Percentiles rank a stretch among this genome's conserved stretches.
phyloP scores from a whole-genome alignment of 2,113 vertebrate species.

The Chaetorhynchus papuensis region DNA sequence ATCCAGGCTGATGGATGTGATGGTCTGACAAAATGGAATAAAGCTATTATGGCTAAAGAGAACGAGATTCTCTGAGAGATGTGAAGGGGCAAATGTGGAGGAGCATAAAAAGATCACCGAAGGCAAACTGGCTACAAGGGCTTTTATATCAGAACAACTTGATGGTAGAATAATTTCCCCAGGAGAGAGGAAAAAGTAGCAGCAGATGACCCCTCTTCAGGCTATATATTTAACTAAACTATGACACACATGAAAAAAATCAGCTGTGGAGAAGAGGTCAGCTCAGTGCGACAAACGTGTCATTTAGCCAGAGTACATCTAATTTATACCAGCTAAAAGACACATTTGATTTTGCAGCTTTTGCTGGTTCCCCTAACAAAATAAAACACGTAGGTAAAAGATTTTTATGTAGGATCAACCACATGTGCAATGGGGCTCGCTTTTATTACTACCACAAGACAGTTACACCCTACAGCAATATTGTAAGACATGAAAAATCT shows the following conservation, averaged over 20 bases:
- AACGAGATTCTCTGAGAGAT: background rate
- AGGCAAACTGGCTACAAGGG: background rate
- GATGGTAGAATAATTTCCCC: constrained; percentile 22
- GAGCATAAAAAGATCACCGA: background rate
- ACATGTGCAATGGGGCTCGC: background rate
- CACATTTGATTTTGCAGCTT: constrained; percentile 8
- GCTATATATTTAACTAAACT: constrained; percentile 20
- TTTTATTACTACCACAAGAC: background rate
- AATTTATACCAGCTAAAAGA: constrained; percentile 21
- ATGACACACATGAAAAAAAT: constrained; percentile 4
- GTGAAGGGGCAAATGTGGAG: background rate
- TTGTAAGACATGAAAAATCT: constrained; percentile 1
- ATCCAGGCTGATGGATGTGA: background rate
- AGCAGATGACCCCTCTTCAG: background rate
- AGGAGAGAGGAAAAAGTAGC: background rate
- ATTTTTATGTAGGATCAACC: background rate
- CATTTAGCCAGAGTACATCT: constrained; percentile 9
- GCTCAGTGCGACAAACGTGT: background rate
- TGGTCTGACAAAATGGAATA: background rate
- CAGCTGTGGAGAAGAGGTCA: constrained; percentile 24
- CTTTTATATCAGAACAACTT: background rate
- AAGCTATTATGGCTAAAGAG: background rate
- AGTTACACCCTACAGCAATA: background rate
- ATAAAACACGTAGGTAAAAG: background rate
- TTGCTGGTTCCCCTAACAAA: background rate